phyloP scores from a whole-genome alignment of 2,888 invertebrate species.

The Xestoiulus laeticollis region DNA sequence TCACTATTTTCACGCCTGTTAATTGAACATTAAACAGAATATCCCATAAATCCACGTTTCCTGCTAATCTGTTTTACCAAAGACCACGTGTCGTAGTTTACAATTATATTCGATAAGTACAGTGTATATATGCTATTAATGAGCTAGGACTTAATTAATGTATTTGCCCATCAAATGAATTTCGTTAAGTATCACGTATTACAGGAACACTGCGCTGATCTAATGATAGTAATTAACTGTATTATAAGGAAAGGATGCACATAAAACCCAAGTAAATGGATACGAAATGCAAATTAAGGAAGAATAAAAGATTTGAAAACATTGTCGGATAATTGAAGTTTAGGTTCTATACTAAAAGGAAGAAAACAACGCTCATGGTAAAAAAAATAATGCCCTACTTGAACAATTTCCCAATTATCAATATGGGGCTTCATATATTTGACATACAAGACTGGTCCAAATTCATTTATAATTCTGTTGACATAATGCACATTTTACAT shows the following conservation, averaged over 20 bases:
- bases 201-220: neutral
- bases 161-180: neutral
- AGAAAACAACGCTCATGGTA: too few species aligned
- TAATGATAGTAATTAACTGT: neutral
- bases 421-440: too few species aligned
- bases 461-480: too few species aligned
- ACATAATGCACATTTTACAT: too few species aligned
- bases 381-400: too few species aligned
- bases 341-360: too few species aligned
- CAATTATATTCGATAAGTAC: neutral
- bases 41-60: neutral
- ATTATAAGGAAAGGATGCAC: neutral
- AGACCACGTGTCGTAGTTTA: neutral
- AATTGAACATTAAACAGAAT: neutral
- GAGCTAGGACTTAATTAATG: neutral
- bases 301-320: too few species aligned
- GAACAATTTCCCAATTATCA: too few species aligned
- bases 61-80: neutral
- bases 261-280: neutral
- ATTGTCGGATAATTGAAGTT: too few species aligned
- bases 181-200: neutral
- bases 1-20: neutral
- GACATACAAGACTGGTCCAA: too few species aligned
- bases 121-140: neutral
- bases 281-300: neutral